A percentile compares a stretch with the other conserved stretches of the same genome.
These are phyloP conservation scores for Myotis planiceps DNA, from an alignment of 2,797 vertebrate species.

Conservation along the genomic window DNA sequence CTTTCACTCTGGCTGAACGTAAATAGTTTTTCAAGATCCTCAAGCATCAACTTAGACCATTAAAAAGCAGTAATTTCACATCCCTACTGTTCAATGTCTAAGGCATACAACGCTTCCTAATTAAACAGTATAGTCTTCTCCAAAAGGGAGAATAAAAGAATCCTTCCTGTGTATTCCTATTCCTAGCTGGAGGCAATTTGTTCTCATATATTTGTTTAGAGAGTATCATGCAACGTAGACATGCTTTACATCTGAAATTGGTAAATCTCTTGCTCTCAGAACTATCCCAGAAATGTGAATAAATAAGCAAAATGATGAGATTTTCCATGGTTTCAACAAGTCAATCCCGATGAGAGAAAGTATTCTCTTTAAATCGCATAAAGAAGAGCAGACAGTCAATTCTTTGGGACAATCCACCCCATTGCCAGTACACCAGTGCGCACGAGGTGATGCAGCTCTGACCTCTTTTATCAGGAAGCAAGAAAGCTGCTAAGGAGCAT, in stretches of 20 bases:
- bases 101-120: neutral
- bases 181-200: neutral
- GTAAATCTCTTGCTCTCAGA: slow-evolving; percentile 23
- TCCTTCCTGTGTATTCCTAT: neutral
- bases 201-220: neutral
- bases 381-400: neutral
- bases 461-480: neutral
- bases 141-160: neutral
- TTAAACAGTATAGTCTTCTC: neutral
- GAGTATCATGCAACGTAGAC: neutral
- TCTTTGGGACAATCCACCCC: neutral
- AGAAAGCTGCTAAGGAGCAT: neutral
- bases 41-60: neutral
- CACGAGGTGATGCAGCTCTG: neutral
- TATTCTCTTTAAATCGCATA: neutral
- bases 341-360: neutral
- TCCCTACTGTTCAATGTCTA: neutral
- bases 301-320: neutral
- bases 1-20: neutral
- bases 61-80: neutral
- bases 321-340: slow-evolving; percentile 27
- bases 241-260: neutral
- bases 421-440: neutral
- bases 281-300: neutral
- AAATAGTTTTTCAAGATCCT: neutral